A percentile compares a stretch with the other conserved stretches of the same genome.
Evolutionary conservation across 2,797 vertebrate genomes (phyloP).

Genomic region (Acrocephalus scirpaceus): DNA sequence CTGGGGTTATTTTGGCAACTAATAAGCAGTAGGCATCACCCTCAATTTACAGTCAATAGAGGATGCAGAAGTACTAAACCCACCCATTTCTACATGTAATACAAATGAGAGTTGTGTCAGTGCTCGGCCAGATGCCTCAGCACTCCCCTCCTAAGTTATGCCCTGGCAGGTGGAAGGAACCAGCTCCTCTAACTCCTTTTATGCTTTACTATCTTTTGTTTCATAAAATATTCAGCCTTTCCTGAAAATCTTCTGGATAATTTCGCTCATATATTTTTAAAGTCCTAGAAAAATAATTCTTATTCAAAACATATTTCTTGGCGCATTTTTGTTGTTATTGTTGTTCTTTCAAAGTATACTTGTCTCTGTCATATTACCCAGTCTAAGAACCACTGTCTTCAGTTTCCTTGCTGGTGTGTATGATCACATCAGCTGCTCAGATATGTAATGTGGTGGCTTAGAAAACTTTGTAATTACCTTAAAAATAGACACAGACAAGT

Average conservation of each 20-base stretch:
- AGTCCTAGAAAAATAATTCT: not conserved
- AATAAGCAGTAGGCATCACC: not conserved
- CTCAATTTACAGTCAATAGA: not conserved
- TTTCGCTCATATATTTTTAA: not conserved
- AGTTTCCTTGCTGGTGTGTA: not conserved
- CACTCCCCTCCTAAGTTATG: not conserved
- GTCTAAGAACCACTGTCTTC: not conserved
- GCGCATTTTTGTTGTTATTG: not conserved
- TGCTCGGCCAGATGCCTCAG: not conserved
- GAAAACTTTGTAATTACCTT: not conserved
- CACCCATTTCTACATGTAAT: not conserved
- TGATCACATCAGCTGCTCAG: not conserved
- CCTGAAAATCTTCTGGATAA: not conserved
- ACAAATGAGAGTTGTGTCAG: not conserved
- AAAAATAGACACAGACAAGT: not conserved
- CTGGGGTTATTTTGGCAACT: not conserved
- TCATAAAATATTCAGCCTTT: not conserved
- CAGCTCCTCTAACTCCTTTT: not conserved
- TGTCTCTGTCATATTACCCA: not conserved
- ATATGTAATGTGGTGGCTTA: not conserved
- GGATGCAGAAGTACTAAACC: not conserved
- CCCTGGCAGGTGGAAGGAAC: not conserved
- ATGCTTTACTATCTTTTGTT: not conserved
- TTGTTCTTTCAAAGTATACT: not conserved
- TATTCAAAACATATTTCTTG: not conserved